Conservation (phyloP, 2,113 vertebrate genomes). For the Sinocyclocheilus maitianheensis region DNA sequence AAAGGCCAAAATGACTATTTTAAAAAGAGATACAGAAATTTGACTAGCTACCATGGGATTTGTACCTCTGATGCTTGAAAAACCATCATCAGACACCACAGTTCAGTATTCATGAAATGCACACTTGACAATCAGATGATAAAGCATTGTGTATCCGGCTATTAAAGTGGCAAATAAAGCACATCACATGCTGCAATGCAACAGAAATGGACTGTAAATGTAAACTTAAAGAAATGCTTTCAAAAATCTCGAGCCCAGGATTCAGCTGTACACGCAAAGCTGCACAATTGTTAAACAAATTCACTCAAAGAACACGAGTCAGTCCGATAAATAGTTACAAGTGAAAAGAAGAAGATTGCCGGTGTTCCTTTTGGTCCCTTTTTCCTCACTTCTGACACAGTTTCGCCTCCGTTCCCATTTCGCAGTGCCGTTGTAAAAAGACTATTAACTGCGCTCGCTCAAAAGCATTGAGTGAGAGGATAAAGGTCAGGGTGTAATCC, state of each 20-base stretch:
- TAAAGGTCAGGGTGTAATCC: slow-evolving; percentile 49
- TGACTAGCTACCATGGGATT: neutral
- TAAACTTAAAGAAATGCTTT: slow-evolving; percentile 28
- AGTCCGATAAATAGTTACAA: slow-evolving; percentile 52
- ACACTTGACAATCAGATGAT: neutral
- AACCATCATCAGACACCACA: neutral
- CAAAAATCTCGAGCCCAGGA: slow-evolving; percentile 23
- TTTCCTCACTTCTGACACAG: slow-evolving; percentile 17
- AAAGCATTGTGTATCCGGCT: neutral
- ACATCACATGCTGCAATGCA: neutral
- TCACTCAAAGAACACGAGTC: slow-evolving; percentile 48
- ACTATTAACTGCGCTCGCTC: slow-evolving; percentile 38
- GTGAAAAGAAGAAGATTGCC: slow-evolving; percentile 29
- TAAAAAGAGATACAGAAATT: neutral
- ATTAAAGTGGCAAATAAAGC: neutral
- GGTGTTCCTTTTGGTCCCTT: neutral
- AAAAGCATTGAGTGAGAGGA: slow-evolving; percentile 24
- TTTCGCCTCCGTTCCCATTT: slow-evolving; percentile 10
- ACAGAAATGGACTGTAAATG: neutral
- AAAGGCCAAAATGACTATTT: neutral
- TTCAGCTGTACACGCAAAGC: slow-evolving; percentile 30
- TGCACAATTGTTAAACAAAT: slow-evolving; percentile 37
- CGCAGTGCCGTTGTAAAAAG: slow-evolving; percentile 40
- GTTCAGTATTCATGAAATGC: neutral
- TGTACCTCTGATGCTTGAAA: neutral